Percentiles rank a stretch among this genome's conserved stretches.
These are phyloP conservation scores for Drosophila tanythrix DNA, from an alignment of 2,888 invertebrate genomes.

Conservation along the genomic window DNA sequence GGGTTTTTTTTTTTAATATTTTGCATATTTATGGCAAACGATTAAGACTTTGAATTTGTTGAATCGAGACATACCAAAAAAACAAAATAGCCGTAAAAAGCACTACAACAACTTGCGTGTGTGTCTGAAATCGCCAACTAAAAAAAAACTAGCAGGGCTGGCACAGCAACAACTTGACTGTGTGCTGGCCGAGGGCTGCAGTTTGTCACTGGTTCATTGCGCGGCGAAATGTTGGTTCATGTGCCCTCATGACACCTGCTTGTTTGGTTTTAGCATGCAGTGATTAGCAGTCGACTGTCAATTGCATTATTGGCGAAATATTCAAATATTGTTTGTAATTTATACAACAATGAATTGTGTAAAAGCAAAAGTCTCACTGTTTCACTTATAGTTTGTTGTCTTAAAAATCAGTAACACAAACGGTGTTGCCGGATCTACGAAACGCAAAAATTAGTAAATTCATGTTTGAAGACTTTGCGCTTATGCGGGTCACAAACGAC, in stretches of 20 bases:
- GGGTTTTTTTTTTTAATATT: constrained; percentile 2
- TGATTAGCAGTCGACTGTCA: neutral
- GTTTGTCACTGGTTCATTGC: constrained; percentile 12
- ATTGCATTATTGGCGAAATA: neutral
- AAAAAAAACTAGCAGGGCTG: constrained; percentile 66
- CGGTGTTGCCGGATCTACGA: neutral
- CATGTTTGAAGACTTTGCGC: neutral
- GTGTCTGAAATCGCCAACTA: constrained; percentile 72
- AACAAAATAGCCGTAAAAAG: constrained; percentile 80
- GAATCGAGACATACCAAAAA: constrained; percentile 65
- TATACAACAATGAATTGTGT: neutral
- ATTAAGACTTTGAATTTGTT: constrained; percentile 25
- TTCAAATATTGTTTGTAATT: neutral
- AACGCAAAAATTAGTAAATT: neutral
- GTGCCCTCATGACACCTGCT: constrained; percentile 28
- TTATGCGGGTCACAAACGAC: neutral
- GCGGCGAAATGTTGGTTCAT: neutral
- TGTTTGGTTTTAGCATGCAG: neutral
- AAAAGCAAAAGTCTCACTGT: neutral
- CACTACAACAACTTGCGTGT: constrained; percentile 71
- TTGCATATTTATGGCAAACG: constrained; percentile 6
- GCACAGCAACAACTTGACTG: constrained; percentile 36
- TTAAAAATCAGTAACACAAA: neutral
- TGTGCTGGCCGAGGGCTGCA: constrained; percentile 43
- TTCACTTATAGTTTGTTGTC: neutral